Percentiles rank a stretch among this genome's conserved stretches.
These are phyloP conservation scores for Seriola dumerili DNA, from an alignment of 2,113 vertebrate genomes.

Conservation along the genomic window DNA sequence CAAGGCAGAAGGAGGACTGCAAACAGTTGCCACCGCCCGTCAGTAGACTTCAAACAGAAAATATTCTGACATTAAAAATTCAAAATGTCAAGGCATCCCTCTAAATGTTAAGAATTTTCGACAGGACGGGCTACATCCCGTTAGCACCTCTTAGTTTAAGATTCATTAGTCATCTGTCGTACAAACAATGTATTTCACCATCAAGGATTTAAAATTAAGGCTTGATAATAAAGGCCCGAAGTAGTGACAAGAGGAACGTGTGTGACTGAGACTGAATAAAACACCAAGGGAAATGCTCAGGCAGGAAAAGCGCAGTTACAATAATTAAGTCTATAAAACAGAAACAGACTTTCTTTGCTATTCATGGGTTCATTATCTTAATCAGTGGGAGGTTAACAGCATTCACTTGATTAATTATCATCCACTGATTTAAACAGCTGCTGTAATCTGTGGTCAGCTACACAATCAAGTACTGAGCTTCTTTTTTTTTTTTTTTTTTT, in stretches of 20 bases:
- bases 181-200: conserved; percentile 12
- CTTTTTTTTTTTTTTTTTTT: not conserved
- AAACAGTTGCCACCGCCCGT: no score
- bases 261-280: not conserved
- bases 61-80: not conserved
- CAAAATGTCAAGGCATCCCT: conserved; percentile 68
- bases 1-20: no score
- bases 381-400: conserved; percentile 42
- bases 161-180: conserved; percentile 15
- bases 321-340: conserved; percentile 38
- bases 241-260: not conserved
- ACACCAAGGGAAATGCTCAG: conserved; percentile 1
- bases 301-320: conserved; percentile 18
- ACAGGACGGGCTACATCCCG: conserved; percentile 3
- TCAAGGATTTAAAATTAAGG: conserved; percentile 1
- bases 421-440: conserved; percentile 34
- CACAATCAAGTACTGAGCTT: not conserved
- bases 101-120: conserved; percentile 21
- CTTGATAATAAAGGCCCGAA: not conserved
- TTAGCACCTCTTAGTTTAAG: conserved; percentile 15
- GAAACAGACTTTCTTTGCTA: conserved; percentile 15
- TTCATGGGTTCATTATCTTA: conserved; percentile 40
- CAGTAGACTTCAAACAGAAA: not conserved
- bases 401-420: conserved; percentile 46
- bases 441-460: conserved; percentile 30